phyloP scores from a whole-genome alignment of 2,797 vertebrate genomes.

The Coilia nasus region DNA sequence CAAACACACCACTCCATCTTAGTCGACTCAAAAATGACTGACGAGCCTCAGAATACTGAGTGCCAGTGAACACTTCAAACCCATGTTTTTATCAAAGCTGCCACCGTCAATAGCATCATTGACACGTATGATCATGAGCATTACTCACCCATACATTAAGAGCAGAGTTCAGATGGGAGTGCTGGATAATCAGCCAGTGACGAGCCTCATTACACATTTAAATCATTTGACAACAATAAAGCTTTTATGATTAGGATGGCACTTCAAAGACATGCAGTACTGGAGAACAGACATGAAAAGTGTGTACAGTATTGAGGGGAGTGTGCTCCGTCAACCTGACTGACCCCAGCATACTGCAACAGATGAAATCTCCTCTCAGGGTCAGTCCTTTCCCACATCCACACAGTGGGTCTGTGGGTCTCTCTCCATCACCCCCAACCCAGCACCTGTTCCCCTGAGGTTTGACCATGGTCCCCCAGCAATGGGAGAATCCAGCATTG shows the following conservation, averaged over 20 bases:
- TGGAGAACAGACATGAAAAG: neutral
- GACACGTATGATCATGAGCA: no score
- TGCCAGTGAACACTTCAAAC: neutral
- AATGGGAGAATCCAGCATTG: slow-evolving; percentile 55
- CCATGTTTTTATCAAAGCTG: neutral
- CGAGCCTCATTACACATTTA: no score
- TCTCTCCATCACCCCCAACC: slow-evolving; percentile 15
- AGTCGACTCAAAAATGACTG: neutral
- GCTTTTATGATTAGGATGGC: no score
- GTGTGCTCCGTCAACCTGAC: slow-evolving; percentile 49
- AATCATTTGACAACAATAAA: no score
- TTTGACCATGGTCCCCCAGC: slow-evolving; percentile 46
- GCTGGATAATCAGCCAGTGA: no score
- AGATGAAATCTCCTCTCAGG: slow-evolving; percentile 45
- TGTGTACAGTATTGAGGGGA: slow-evolving; percentile 37
- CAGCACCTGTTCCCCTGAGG: slow-evolving; percentile 46
- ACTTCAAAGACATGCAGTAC: no score
- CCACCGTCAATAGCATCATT: neutral
- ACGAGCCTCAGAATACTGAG: neutral
- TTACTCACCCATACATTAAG: no score
- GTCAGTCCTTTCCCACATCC: slow-evolving; percentile 18
- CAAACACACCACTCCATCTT: neutral
- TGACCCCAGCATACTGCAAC: slow-evolving; percentile 55
- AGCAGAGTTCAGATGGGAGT: no score
- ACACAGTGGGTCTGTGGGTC: slow-evolving; percentile 19